phyloP scores from a whole-genome alignment of 2,113 vertebrate genomes.

The Oncorhynchus masou region DNA sequence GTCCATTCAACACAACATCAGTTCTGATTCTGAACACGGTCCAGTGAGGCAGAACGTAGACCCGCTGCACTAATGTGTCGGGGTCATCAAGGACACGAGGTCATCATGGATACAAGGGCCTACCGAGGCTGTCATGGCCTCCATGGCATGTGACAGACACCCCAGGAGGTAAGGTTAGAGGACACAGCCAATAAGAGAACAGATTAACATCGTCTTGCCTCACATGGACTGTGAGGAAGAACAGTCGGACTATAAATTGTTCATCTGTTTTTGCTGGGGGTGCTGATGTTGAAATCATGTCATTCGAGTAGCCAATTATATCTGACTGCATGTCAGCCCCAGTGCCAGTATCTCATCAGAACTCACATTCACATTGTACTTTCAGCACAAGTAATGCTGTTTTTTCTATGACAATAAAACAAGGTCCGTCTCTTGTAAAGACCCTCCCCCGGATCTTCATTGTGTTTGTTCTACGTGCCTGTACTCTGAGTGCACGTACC shows the following conservation, averaged over 20 bases:
- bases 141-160: conserved; percentile 16
- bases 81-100: conserved; percentile 22
- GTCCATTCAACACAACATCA: background rate
- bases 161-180: conserved; percentile 10
- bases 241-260: background rate
- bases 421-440: conserved; percentile 27
- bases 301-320: no score
- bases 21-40: conserved; percentile 23
- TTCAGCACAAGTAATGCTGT: background rate
- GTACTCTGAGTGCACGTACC: conserved; percentile 33
- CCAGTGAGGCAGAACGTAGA: conserved; percentile 41
- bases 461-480: conserved; percentile 48
- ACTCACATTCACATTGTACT: background rate
- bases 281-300: no score
- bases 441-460: conserved; percentile 55
- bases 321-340: no score
- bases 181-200: conserved; percentile 41
- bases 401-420: background rate
- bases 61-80: conserved; percentile 15
- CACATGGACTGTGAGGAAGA: background rate
- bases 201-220: conserved; percentile 2
- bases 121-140: conserved; percentile 15
- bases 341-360: background rate
- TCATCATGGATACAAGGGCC: background rate
- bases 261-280: background rate